Evolutionary conservation across 1,140 invertebrate species (phyloP), one percentile per base, ranked within the genome.

Genomic region (Aphelenchoides besseyi): DNA sequence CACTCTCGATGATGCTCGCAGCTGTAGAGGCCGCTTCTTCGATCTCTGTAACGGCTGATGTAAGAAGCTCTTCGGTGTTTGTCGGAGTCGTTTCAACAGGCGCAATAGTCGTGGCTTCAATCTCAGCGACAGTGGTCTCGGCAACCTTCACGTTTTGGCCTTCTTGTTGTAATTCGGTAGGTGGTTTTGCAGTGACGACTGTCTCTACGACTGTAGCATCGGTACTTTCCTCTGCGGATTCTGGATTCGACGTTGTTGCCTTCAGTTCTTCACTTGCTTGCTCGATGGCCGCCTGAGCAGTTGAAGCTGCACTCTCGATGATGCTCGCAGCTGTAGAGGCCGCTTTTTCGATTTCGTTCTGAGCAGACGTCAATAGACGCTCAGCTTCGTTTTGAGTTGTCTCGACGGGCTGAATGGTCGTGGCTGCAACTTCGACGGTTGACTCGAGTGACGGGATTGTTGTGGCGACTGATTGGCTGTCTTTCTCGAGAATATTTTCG

Each of bases 231-330:
- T 16, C 30, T n/a, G n/a, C 30, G n/a, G 16, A 18, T 28, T 61
- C 59, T 28, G n/a, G 59, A 61, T n/a, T 61, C 59, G 16, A 18
- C 59, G 59, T 61, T n/a, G 59, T 61, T 2, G 16, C 59, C 59
- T 35, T 61, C 59, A 61, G 59, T n/a, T 16, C 12, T 23, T 48
- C 41, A 23, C 41, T 23, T 12, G 41, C 41, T 23, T 48, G 12
- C 41, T 48, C 41, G 41, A 48, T 12, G 12, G 41, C 12, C 23
- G 41, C 41, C 41, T 48, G 41, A 23, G 41, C 41, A 23, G 41
- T 48, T 12, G 12, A 16, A 23, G 41, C 41, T 12, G 41, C 41
- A 12, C 23, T 23, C 12, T 48, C 41, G 41, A 48, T 48, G 41
- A 48, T 12, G 41, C 41, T 48, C 41, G 41, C 41, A 16, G 41